Base-by-base conservation (phyloP, 2,888 invertebrate species). In the Chaetoderma sp. region DNA sequence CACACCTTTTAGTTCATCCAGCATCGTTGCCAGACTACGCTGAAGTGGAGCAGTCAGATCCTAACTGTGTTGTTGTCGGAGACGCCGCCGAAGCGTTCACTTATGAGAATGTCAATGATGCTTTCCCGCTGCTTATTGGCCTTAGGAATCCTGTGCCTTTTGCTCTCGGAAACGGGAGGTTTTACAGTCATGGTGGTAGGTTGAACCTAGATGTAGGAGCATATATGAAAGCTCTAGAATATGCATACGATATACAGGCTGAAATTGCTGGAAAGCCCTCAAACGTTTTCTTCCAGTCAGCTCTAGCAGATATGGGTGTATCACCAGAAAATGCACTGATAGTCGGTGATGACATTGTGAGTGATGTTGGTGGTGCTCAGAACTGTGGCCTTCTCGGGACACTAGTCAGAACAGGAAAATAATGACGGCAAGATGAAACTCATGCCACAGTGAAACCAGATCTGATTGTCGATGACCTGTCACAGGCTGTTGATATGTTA, bases 281-380 rank as follows among this genome's bases (percentile, higher is more conserved):
- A 1, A 36, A 70, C 13, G 75, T 80, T 0, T 90, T 88, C 74
- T 90, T 89, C 74, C 72, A 78, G 36, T 76, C 86, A 30, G 90
- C 88, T 6, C 70, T 90, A 18, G 78, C 86, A 36, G 86, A 88
- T 52, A 83, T 90, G 80, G 81, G 78, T 1, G 58, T 87, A 10
- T n/a, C 60, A 33, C 68, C 83, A 18, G 73, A 78, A 45, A 63
- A 79, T 70, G 83, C 81, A 70, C 86, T 89, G 13, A 90, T 90
- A 90, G 84, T 90, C 63, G 90, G 90, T 1, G 90, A 90, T 81
- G 90, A 90, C 71, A 88, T 90, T 57, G 83, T 88, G 1, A 87
- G 86, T 55, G 90, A 90, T 81, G 87, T 90, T 10, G 89, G 88
- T 18, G 90, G 89, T 16, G 89, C 90, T 21, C 89, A 89, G 77